Evolutionary conservation across 2,113 vertebrate genomes (phyloP).

Genomic region (Penelope pileata): DNA sequence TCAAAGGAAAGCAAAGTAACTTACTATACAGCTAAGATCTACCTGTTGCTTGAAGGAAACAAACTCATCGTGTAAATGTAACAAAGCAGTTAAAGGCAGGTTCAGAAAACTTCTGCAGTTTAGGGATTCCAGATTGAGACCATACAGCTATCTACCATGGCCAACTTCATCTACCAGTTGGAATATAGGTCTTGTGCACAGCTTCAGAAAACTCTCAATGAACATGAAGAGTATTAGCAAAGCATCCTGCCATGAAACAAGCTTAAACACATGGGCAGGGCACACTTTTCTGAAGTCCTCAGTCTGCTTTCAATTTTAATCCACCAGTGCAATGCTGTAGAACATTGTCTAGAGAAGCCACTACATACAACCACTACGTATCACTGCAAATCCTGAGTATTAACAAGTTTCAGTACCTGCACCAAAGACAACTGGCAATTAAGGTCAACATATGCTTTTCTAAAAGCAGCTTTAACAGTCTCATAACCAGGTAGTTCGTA

Average conservation of each 20-base stretch:
- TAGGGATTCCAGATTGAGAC: not conserved
- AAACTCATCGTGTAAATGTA: not conserved
- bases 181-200: not conserved
- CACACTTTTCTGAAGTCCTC: not conserved
- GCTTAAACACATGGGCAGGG: not conserved
- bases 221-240: not conserved
- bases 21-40: not conserved
- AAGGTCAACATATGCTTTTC: not conserved
- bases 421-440: not conserved
- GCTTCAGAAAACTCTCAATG: not conserved
- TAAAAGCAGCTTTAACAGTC: not conserved
- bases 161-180: not conserved
- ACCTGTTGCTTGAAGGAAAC: not conserved
- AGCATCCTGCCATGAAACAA: not conserved
- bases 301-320: not conserved
- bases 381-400: not conserved
- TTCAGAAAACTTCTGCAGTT: not conserved
- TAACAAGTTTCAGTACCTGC: not conserved
- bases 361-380: not conserved
- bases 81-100: not conserved
- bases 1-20: not conserved
- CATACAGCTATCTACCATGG: not conserved
- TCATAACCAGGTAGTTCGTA: not conserved
- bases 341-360: not conserved
- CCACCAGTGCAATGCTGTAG: not conserved